Evolutionary conservation across 2,113 vertebrate genomes (phyloP).

Genomic region (Eublepharis macularius): DNA sequence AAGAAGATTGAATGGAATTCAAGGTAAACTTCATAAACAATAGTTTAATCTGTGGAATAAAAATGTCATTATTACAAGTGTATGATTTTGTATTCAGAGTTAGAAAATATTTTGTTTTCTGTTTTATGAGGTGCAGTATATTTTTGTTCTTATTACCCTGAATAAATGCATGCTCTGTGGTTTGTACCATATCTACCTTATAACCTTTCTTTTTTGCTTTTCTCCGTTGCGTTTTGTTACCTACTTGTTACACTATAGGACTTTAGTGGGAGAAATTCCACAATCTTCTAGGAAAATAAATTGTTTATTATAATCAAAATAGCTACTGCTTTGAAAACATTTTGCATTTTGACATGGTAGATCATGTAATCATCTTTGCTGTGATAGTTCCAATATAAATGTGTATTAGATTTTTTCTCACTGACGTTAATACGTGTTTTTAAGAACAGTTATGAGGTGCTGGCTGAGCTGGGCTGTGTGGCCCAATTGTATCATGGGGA

Average conservation of each 20-base stretch:
- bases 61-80: neutral
- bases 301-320: neutral
- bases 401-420: neutral
- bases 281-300: neutral
- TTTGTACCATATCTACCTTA: neutral
- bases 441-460: neutral
- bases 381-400: conserved; percentile 28
- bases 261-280: neutral
- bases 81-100: neutral
- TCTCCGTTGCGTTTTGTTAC: neutral
- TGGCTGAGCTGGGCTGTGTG: too few species aligned
- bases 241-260: neutral
- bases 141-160: neutral
- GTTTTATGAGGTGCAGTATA: neutral
- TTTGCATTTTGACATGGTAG: conserved; percentile 13
- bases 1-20: conserved; percentile 99
- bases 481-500: too few species aligned
- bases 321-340: neutral
- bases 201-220: neutral
- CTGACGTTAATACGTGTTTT: neutral
- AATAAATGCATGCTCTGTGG: neutral
- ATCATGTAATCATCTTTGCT: conserved; percentile 35
- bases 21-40: conserved; percentile 77
- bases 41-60: neutral
- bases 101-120: neutral